These are phyloP conservation scores for Vanacampus margaritifer DNA, from an alignment of 2,113 vertebrate genomes.

Conservation along the genomic window DNA sequence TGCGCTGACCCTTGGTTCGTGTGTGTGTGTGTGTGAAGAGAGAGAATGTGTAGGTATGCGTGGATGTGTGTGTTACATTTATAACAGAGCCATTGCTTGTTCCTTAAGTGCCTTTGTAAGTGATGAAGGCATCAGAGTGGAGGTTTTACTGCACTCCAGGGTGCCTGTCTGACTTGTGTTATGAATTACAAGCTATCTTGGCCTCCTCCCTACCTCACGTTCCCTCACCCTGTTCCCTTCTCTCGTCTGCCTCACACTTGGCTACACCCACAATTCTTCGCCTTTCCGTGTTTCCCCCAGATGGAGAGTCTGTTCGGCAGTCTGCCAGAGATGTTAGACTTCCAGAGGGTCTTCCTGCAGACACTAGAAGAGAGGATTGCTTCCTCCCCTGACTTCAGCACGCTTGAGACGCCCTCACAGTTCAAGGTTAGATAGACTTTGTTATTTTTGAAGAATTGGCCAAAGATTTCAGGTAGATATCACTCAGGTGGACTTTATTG, in stretches of 20 bases:
- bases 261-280: neutral
- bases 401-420: constrained; percentile 87
- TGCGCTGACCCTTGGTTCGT: constrained; percentile 19
- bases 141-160: constrained; percentile 37
- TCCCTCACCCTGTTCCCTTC: constrained; percentile 3
- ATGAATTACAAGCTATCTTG: constrained; percentile 39
- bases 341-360: constrained; percentile 95
- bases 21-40: neutral
- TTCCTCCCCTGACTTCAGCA: constrained; percentile 85
- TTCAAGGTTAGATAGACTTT: constrained; percentile 77
- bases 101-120: constrained; percentile 45
- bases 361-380: constrained; percentile 91
- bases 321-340: constrained; percentile 94
- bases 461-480: neutral
- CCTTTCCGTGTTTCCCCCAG: constrained; percentile 55
- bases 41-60: neutral
- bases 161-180: constrained; percentile 38
- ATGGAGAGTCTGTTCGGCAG: constrained; percentile 98
- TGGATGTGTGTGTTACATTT: constrained; percentile 18
- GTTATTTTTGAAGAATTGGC: constrained; percentile 18
- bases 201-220: constrained; percentile 8
- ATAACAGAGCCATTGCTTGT: constrained; percentile 21
- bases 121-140: constrained; percentile 44
- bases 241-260: neutral
- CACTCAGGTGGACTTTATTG: constrained; percentile 1